These are phyloP conservation scores for Aleiodes testaceus DNA, from an alignment of 2,888 invertebrate species.

Conservation along the genomic window DNA sequence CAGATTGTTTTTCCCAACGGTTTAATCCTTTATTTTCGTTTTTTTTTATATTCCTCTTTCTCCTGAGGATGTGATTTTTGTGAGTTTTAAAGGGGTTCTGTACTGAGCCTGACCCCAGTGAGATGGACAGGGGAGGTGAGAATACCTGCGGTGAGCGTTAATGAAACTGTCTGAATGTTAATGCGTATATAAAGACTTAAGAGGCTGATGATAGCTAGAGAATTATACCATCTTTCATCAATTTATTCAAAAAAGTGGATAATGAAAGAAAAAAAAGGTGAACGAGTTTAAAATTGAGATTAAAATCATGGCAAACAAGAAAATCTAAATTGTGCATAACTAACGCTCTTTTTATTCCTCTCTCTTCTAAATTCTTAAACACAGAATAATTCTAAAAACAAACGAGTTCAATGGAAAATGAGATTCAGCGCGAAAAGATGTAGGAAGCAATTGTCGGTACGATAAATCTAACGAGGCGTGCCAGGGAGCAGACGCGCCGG, in stretches of 20 bases:
- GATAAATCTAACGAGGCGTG: constrained; percentile 66
- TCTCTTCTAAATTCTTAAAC: not conserved
- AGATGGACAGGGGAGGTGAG: constrained; percentile 43
- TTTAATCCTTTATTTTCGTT: not conserved
- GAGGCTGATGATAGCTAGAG: no score
- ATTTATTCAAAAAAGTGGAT: not conserved
- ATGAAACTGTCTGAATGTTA: constrained; percentile 60
- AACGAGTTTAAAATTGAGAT: no score
- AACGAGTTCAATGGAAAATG: constrained; percentile 23
- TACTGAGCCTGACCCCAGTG: not conserved
- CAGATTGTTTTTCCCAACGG: not conserved
- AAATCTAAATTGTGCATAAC: no score
- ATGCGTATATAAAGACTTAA: not conserved
- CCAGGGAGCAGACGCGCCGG: constrained; percentile 57
- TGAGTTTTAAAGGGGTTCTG: no score
- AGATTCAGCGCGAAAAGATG: constrained; percentile 44
- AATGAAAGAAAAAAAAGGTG: not conserved
- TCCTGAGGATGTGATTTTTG: no score
- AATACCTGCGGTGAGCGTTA: constrained; percentile 62
- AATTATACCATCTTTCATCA: no score
- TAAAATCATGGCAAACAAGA: no score
- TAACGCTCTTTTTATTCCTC: no score
- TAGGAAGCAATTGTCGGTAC: constrained; percentile 53
- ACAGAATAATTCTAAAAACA: constrained; percentile 2
- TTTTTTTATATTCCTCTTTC: not conserved